Evolutionary conservation across 2,888 invertebrate species (phyloP).

Genomic region (Heliconius hortense): DNA sequence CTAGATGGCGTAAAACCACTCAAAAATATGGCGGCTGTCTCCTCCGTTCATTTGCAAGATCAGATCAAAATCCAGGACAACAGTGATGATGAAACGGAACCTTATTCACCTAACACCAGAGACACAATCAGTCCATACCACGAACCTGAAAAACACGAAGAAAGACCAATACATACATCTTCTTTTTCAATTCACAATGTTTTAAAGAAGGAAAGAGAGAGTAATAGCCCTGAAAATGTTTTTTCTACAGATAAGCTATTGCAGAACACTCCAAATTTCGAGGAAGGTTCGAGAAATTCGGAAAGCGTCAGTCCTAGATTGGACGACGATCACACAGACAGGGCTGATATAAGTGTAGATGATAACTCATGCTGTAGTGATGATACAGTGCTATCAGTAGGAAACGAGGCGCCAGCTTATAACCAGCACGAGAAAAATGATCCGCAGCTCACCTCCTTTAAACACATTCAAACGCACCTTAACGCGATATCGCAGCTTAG

Average conservation of each 20-base stretch:
- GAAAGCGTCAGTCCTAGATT: slow-evolving; percentile 63
- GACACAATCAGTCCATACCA: slow-evolving; percentile 70
- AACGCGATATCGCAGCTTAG: slow-evolving; percentile 86
- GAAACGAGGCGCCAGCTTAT: slow-evolving; percentile 85
- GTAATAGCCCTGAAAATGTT: slow-evolving; percentile 74
- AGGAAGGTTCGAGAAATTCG: slow-evolving; percentile 62
- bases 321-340: slow-evolving; percentile 64
- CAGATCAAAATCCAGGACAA: slow-evolving; percentile 73
- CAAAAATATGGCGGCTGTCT: slow-evolving; percentile 75
- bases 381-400: slow-evolving; percentile 91
- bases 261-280: slow-evolving; percentile 73
- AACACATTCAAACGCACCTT: slow-evolving; percentile 86
- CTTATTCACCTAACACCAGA: slow-evolving; percentile 70
- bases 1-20: slow-evolving; percentile 70
- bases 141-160: slow-evolving; percentile 68
- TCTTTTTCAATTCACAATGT: slow-evolving; percentile 79
- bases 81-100: slow-evolving; percentile 70
- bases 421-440: slow-evolving; percentile 58
- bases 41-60: slow-evolving; percentile 68
- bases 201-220: slow-evolving; percentile 74
- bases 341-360: slow-evolving; percentile 75
- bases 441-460: slow-evolving; percentile 79
- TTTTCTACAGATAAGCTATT: slow-evolving; percentile 76
- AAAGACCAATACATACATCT: slow-evolving; percentile 63
- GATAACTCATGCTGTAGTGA: slow-evolving; percentile 87